Evolutionary conservation across 2,113 vertebrate species (phyloP), one percentile per base, ranked within the genome.

Genomic region (Drymodes brunneopygia): DNA sequence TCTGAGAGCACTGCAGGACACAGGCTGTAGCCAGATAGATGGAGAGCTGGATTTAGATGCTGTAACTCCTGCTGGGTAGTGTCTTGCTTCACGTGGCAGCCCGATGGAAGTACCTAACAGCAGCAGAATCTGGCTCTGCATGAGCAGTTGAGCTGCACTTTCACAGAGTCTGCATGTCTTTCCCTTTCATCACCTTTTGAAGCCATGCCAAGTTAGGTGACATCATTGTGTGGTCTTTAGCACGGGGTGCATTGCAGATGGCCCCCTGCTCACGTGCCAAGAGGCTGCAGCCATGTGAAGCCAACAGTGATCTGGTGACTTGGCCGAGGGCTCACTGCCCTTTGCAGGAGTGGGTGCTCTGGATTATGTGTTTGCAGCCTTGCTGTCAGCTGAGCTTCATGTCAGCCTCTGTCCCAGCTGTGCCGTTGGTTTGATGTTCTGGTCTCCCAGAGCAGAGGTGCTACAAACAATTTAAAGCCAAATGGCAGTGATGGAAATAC

Each of bases 241-340:
- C 18, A 6, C 0, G 1, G 5, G 51, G 77, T 83, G 44, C 21
- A 18, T 48, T 95, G 89, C 86, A 91, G 70, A 57, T 79, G 56
- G 58, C 62, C 70, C 33, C 1, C 51, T 45, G 69, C 90, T 67
- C 73, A 12, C 0, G 1, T 3, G 11, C 5, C 6, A 25, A 15
- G 81, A 40, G 36, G 61, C 67, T 85, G 28, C 21, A 82, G 81
- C 38, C 20, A 16, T 2, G 1, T 22, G 65, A 60, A 40, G 51
- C 60, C 0, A 2, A 5, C 6, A 8, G 64, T 0, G 0, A 21
- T 12, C 4, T 0, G 0, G 20, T 64, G 31, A 11, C 40, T 67
- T 72, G 72, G 79, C 82, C 21, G 6, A 65, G 83, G 62, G 20
- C 64, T 51, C 16, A 2, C 48, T 4, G 12, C 14, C 0, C 36